Conservation (phyloP, 2,113 vertebrate species). For the Prolemur simus region DNA sequence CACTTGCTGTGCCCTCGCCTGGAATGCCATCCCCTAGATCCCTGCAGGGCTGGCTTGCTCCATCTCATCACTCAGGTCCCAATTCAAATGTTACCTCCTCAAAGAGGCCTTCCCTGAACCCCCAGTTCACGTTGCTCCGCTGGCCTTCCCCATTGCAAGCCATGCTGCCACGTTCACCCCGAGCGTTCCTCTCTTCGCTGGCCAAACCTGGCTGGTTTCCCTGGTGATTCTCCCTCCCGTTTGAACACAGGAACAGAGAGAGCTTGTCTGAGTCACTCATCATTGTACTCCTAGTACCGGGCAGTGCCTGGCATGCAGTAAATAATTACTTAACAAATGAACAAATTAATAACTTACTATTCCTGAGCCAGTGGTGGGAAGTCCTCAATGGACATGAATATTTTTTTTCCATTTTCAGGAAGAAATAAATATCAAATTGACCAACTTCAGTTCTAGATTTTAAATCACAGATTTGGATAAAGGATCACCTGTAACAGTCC, state of each 20-base stretch:
- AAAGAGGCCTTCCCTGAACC: too few relatives aligned
- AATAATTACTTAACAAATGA: rapidly evolving
- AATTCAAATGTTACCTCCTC: neutral
- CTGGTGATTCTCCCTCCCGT: neutral
- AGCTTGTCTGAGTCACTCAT: too few relatives aligned
- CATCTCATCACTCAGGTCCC: neutral
- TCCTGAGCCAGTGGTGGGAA: neutral
- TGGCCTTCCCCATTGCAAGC: rapidly evolving
- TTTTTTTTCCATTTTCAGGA: neutral
- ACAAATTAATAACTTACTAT: neutral
- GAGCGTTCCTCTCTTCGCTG: rapidly evolving
- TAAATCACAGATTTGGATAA: neutral
- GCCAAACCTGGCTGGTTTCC: neutral
- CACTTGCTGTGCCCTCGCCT: neutral
- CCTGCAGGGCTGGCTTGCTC: neutral
- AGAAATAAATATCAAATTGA: neutral
- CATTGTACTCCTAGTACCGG: rapidly evolving
- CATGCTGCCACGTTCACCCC: rapidly evolving
- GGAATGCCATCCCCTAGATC: neutral
- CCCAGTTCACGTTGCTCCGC: rapidly evolving
- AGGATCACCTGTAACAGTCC: neutral
- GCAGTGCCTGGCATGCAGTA: neutral
- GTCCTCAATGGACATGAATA: neutral
- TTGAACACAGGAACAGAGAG: rapidly evolving
- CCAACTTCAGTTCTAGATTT: neutral